These are phyloP conservation scores for Helostoma temminkii DNA, from an alignment of 2,797 vertebrate species.

Conservation along the genomic window DNA sequence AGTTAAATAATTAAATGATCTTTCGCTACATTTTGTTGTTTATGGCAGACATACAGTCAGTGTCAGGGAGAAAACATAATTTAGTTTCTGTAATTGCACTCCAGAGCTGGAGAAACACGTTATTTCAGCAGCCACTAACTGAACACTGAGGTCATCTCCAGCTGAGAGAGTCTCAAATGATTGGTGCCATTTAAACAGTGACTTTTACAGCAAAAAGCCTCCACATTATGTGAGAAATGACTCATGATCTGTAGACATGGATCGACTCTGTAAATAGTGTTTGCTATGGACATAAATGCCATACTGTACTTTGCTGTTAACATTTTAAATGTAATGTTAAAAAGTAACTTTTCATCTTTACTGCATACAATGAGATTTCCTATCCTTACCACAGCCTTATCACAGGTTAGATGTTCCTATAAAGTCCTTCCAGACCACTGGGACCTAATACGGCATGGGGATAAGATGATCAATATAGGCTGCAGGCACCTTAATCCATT, in stretches of 20 bases:
- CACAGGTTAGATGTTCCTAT: conserved; percentile 13
- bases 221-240: not conserved
- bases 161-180: conserved; percentile 21
- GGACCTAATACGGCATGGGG: conserved; percentile 2
- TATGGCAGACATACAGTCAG: not conserved
- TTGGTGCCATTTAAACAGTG: conserved; percentile 43
- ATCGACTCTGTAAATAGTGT: not conserved
- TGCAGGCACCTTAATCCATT: conserved; percentile 17
- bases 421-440: conserved; percentile 12
- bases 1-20: conserved; percentile 11
- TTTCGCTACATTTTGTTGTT: not conserved
- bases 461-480: conserved; percentile 1
- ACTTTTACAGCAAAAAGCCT: conserved; percentile 12
- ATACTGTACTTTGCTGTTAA: not conserved
- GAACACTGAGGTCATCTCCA: not conserved
- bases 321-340: not conserved
- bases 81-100: not conserved
- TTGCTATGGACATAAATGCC: not conserved
- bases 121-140: not conserved
- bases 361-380: fast-evolving
- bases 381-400: not conserved
- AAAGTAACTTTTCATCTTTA: not conserved
- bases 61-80: not conserved
- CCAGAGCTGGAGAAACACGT: conserved; percentile 5
- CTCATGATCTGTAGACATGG: not conserved